These are phyloP conservation scores for Kryptopterus vitreolus DNA, from an alignment of 2,797 vertebrate species.

Conservation along the genomic window DNA sequence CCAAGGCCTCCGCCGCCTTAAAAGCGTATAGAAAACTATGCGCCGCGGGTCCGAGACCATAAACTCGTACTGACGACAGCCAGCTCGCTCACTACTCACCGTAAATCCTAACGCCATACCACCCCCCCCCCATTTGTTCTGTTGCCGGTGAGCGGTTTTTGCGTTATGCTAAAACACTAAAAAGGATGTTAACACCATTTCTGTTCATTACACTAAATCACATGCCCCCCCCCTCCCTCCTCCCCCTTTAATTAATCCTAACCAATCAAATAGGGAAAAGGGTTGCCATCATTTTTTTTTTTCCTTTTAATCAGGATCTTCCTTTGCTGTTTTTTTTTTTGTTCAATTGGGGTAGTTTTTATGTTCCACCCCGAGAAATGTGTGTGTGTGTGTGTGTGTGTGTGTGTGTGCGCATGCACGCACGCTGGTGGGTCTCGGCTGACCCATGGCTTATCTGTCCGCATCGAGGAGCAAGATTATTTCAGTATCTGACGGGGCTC, in stretches of 20 bases:
- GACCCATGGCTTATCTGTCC: conserved; percentile 20
- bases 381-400: background rate
- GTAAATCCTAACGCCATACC: background rate
- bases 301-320: background rate
- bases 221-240: too few relatives aligned
- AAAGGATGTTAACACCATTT: background rate
- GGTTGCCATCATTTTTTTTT: background rate
- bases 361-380: conserved; percentile 4
- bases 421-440: conserved; percentile 25
- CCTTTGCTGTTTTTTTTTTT: conserved; percentile 17
- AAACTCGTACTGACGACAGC: background rate
- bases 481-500: conserved; percentile 57
- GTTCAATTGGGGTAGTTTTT: conserved; percentile 19
- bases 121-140: too few relatives aligned
- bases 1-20: conserved; percentile 1
- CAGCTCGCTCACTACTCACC: background rate
- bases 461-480: conserved; percentile 25
- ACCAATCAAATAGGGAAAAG: background rate
- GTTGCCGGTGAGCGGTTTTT: background rate
- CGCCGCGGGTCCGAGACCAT: conserved; percentile 8
- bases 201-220: conserved; percentile 43
- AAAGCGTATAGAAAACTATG: background rate
- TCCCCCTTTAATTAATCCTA: background rate
- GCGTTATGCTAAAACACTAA: conserved; percentile 45
- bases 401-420: background rate